Evolutionary conservation across 2,113 vertebrate genomes (phyloP).

Genomic region (Proterorhinus semilunaris): DNA sequence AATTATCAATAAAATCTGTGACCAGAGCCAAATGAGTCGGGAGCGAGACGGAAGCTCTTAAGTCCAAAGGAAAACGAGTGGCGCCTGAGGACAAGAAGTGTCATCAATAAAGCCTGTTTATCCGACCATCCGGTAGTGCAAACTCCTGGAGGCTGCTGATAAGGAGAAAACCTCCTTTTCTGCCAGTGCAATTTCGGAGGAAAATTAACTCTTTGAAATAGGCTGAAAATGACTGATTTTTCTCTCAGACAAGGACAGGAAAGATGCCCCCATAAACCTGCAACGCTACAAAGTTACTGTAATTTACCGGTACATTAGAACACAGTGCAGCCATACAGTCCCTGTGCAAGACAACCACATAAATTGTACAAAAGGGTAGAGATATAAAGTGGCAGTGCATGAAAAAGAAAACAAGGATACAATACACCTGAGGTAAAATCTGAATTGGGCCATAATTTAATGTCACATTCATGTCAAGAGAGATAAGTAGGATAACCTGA

Average conservation of each 20-base stretch:
- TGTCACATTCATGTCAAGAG: background rate
- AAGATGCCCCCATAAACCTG: background rate
- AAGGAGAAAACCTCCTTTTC: slow-evolving; percentile 35
- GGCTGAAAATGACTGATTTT: too few species aligned
- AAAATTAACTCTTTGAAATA: too few species aligned
- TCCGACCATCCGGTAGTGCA: slow-evolving; percentile 16
- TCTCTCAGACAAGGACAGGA: background rate
- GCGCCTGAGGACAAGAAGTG: slow-evolving; percentile 11
- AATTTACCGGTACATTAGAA: too few species aligned
- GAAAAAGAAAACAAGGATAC: background rate
- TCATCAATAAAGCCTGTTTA: slow-evolving; percentile 19
- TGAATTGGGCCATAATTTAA: background rate
- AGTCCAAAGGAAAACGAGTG: slow-evolving; percentile 4
- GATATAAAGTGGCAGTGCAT: background rate
- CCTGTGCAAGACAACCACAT: too few species aligned
- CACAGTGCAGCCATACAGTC: too few species aligned
- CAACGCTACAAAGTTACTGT: background rate
- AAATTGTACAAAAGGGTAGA: too few species aligned
- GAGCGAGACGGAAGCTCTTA: slow-evolving; percentile 26
- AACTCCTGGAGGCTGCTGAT: slow-evolving; percentile 55
- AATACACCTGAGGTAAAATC: background rate
- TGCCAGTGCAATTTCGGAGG: background rate
- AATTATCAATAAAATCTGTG: slow-evolving; percentile 30
- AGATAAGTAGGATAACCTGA: background rate
- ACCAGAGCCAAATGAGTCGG: slow-evolving; percentile 20